These are phyloP conservation scores for Okapia johnstoni DNA, from an alignment of 2,113 vertebrate genomes.

Conservation along the genomic window DNA sequence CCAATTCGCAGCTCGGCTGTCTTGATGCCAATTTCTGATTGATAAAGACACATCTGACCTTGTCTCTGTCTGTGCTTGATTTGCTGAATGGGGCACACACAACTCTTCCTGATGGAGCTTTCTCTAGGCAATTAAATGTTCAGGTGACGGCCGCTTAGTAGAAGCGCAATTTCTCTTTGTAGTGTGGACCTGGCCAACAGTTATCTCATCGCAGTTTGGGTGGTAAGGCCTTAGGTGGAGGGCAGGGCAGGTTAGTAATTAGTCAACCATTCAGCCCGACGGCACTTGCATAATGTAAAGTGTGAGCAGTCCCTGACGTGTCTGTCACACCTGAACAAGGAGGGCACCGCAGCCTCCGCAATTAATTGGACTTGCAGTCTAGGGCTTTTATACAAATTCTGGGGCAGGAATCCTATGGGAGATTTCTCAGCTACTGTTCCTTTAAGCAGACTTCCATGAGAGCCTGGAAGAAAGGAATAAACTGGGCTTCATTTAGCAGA, in stretches of 20 bases:
- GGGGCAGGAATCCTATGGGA: background rate
- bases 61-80: background rate
- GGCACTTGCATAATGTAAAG: background rate
- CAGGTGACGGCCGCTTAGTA: background rate
- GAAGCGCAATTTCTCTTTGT: background rate
- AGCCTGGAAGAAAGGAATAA: background rate
- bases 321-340: background rate
- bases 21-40: background rate
- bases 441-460: background rate
- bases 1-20: background rate
- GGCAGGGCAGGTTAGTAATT: background rate
- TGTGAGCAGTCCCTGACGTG: background rate
- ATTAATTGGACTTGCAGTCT: background rate
- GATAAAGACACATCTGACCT: background rate
- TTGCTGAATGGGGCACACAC: background rate
- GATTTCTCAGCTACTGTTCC: background rate
- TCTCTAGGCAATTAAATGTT: background rate
- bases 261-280: background rate
- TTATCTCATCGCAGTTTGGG: background rate
- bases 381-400: background rate
- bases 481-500: background rate
- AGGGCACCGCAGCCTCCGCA: background rate
- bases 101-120: background rate
- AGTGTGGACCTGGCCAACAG: background rate
- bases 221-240: background rate